Conservation (phyloP, 2,888 invertebrate species). For the Zonitis immaculata region DNA sequence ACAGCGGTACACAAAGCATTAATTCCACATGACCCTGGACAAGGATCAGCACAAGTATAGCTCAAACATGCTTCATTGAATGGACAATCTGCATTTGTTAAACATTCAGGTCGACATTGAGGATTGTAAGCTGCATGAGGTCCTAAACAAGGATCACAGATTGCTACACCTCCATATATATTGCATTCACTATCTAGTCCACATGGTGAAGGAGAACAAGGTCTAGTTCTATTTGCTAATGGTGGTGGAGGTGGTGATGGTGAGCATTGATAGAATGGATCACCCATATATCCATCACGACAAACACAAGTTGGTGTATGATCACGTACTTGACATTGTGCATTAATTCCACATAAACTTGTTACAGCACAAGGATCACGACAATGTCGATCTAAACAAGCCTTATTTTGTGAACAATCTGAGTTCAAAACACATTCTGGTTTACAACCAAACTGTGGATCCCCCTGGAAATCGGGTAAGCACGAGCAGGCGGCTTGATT, state of each 20-base stretch:
- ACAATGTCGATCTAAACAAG: slow-evolving; percentile 73
- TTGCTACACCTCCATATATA: slow-evolving; percentile 67
- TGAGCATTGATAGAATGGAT: slow-evolving; percentile 73
- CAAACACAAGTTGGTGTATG: slow-evolving; percentile 82
- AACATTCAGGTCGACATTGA: slow-evolving; percentile 76
- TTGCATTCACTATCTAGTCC: slow-evolving; percentile 64
- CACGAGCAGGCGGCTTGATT: slow-evolving; percentile 74
- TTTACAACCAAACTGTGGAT: slow-evolving; percentile 71
- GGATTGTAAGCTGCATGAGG: slow-evolving; percentile 65
- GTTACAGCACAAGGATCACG: slow-evolving; percentile 65
- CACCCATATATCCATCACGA: slow-evolving; percentile 71
- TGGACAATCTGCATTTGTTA: slow-evolving; percentile 74
- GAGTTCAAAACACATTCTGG: slow-evolving; percentile 80
- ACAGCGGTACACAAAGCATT: slow-evolving; percentile 68
- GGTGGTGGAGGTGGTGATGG: slow-evolving; percentile 41
- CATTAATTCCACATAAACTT: slow-evolving; percentile 74
- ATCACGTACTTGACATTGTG: slow-evolving; percentile 72
- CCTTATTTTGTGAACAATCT: slow-evolving; percentile 69
- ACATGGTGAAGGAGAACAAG: slow-evolving; percentile 76
- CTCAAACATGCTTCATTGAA: slow-evolving; percentile 72
- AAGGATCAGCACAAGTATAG: slow-evolving; percentile 71
- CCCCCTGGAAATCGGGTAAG: slow-evolving; percentile 68
- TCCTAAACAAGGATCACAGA: slow-evolving; percentile 73
- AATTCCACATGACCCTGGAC: slow-evolving; percentile 73
- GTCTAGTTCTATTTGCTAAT: slow-evolving; percentile 58